These are phyloP conservation scores for Melanotaenia trifasciata DNA, from an alignment of 2,797 vertebrate species.

Conservation along the genomic window DNA sequence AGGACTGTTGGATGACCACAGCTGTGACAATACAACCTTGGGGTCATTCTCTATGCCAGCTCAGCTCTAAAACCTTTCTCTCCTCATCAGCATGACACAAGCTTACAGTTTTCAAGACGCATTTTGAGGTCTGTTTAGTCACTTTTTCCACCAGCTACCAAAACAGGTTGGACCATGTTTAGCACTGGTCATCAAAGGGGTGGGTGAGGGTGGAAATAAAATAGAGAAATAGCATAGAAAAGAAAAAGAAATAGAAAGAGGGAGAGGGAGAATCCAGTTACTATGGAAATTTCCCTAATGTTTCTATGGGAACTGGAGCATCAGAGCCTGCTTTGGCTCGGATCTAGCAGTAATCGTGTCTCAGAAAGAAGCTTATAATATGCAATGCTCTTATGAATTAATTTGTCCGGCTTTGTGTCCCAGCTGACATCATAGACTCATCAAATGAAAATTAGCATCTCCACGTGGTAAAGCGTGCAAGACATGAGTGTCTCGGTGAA, in stretches of 20 bases:
- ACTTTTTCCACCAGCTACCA: slow-evolving; percentile 64
- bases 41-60: slow-evolving; percentile 45
- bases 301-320: slow-evolving; percentile 73
- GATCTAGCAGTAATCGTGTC: slow-evolving; percentile 68
- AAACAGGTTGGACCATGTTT: slow-evolving; percentile 73
- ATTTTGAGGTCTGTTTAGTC: slow-evolving; percentile 49
- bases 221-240: no score
- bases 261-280: slow-evolving; percentile 59
- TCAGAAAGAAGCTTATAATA: slow-evolving; percentile 78
- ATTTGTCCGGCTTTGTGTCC: slow-evolving; percentile 76
- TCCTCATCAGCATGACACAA: slow-evolving; percentile 21
- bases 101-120: slow-evolving; percentile 45
- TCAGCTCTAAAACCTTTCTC: slow-evolving; percentile 51
- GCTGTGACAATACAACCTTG: slow-evolving; percentile 71
- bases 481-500: slow-evolving; percentile 15
- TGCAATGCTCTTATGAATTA: slow-evolving; percentile 75
- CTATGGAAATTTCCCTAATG: slow-evolving; percentile 73
- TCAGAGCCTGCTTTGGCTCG: slow-evolving; percentile 56
- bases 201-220: not conserved
- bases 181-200: slow-evolving; percentile 37
- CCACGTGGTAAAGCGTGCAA: slow-evolving; percentile 39
- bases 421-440: slow-evolving; percentile 71
- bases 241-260: not conserved
- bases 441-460: slow-evolving; percentile 71
- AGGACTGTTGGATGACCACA: slow-evolving; percentile 60